phyloP scores from a whole-genome alignment of 2,113 vertebrate genomes.

The Mirza zaza region DNA sequence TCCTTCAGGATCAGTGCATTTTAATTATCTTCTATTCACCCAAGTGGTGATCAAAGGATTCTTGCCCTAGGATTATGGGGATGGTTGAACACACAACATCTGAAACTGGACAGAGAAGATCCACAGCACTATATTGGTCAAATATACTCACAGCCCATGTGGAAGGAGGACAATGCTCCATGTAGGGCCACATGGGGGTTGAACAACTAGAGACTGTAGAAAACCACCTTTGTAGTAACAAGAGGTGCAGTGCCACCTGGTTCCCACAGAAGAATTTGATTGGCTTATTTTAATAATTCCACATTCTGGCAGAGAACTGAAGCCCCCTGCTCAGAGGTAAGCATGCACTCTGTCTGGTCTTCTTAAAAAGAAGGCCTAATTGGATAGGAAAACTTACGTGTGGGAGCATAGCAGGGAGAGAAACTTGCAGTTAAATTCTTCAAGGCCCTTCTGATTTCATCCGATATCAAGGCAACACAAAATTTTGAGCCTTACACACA shows the following conservation, averaged over 20 bases:
- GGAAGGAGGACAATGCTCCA: background rate
- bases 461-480: background rate
- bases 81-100: rapidly evolving
- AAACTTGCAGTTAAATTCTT: background rate
- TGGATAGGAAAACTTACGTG: background rate
- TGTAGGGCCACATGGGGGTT: background rate
- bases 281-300: background rate
- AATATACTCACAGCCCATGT: background rate
- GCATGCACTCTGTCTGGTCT: background rate
- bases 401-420: background rate
- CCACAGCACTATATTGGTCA: background rate
- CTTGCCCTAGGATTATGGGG: background rate
- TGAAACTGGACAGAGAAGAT: background rate
- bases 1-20: background rate
- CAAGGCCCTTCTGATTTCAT: background rate
- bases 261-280: background rate
- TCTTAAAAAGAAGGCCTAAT: background rate
- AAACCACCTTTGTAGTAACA: background rate
- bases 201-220: background rate
- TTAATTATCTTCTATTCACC: background rate
- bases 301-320: background rate
- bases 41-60: background rate
- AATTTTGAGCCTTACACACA: background rate
- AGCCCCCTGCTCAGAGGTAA: background rate
- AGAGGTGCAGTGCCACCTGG: background rate